Evolutionary conservation across 2,888 invertebrate genomes (phyloP), one percentile per base, ranked within the genome.

Genomic region (Odontothrips loti): DNA sequence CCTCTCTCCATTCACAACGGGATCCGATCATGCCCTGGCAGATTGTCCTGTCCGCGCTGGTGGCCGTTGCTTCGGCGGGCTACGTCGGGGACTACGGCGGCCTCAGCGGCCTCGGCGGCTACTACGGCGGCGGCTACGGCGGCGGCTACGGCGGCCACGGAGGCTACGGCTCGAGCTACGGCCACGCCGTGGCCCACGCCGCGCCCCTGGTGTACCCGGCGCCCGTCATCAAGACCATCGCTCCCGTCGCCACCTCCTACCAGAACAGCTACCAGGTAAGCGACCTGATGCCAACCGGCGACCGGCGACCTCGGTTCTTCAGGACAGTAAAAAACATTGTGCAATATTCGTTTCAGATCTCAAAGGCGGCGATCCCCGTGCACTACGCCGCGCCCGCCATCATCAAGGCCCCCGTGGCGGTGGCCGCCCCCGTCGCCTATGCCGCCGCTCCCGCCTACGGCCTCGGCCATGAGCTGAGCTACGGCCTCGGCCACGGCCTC

Each of bases 231-330:
- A 84, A 85, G 79, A 84, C 87, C 3, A 85, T 86, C 1, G 88
- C 90, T 47, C 91, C 91, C 78, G 89, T 90, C 43, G 91, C 91
- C 83, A 91, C 91, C 84, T 91, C 91, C 83, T 92, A 92, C 86
- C 90, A 92, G 84, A 92, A 91, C 88, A 89, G 90, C 84, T 90
- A 91, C 88, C 91, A 90, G 87, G 90, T 91, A 86, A 85, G 88
- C 79, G 83, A 85, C 82, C 86, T 86, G 83, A 83, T 81, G 80
- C 81, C n/a, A n/a, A n/a, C 79, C 84, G 81, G 82, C 20, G 85
- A 84, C 80, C 84, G 34, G 34, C 34, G 34, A 43, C 34, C 34
- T 43, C 34, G 34, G 3, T 43, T 6, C 34, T 4, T 6, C 34
- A 43, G 34, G 34, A 43, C 34, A 6, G 3, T 6, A 2, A 4